Evolutionary conservation across 2,113 vertebrate species (phyloP).

Genomic region (Sapayoa aenigma): DNA sequence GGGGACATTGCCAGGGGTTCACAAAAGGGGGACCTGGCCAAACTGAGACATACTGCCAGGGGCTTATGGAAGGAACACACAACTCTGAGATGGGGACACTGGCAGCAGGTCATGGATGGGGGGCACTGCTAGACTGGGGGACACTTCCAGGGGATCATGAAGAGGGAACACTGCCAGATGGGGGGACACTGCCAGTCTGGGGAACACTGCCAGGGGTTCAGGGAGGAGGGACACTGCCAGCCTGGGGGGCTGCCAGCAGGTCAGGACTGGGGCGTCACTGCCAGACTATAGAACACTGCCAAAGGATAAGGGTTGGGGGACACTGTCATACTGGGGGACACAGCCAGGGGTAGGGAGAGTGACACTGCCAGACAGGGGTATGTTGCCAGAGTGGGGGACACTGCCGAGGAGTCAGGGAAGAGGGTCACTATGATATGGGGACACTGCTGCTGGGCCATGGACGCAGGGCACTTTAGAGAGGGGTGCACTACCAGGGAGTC

Average conservation of each 20-base stretch:
- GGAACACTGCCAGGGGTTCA: background rate
- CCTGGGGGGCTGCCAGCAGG: background rate
- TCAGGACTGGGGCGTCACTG: too few species aligned
- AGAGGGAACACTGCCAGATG: background rate
- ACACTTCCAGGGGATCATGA: background rate
- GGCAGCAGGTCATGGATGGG: background rate
- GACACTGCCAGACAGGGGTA: background rate
- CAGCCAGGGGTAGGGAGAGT: background rate
- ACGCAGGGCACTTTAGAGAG: background rate
- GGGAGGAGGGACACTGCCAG: background rate
- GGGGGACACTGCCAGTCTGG: background rate
- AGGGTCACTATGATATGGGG: background rate
- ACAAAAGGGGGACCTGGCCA: background rate
- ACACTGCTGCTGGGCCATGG: background rate
- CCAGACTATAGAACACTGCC: too few species aligned
- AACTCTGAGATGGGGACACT: background rate
- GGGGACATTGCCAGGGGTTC: background rate
- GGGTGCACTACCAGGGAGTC: background rate
- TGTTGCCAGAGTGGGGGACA: background rate
- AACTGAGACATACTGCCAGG: background rate
- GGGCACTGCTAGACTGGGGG: background rate
- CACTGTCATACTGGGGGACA: background rate
- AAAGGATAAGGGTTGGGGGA: too few species aligned
- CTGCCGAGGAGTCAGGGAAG: background rate
- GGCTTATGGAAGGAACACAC: background rate